Base-by-base conservation (phyloP, 2,888 invertebrate genomes). In the Emmelina monodactyla region DNA sequence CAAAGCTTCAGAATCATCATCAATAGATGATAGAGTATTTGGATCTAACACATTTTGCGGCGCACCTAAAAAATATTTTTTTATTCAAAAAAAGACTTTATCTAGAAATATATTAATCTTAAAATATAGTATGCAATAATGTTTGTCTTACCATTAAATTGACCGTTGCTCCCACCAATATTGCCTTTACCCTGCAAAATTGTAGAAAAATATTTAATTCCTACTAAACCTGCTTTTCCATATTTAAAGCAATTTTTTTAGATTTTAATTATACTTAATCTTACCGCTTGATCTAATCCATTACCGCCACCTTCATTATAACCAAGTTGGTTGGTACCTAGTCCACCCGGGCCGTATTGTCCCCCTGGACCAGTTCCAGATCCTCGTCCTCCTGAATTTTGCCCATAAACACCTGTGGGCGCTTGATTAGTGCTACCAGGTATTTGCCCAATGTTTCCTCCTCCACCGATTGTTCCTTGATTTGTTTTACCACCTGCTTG, bases 1-100 rank as follows among this genome's bases (percentile, higher is more conserved):
- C 62, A 85, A 84, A 2, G 89, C 90, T 68, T 89, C 88, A 1
- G 91, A 90, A 58, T 89, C 87, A 14, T 87, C 85, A 39, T 85
- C 87, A 47, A 88, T 87, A 5, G 49, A 37, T n/a, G 45, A 32
- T 14, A 42, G 38, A 28, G 49, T 48, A 41, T 71, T 68, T 3
- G 73, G 68, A 42, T 76, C 71, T 16, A 75, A 41, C 10, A 67
- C 65, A 38, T 76, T 76, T 59, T 65, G 68, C 31, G 76, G 73
- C 28, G 55, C 50, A 35, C 58, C 76, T 75, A 42, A 40, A 59
- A 63, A 22, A 38, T 37, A 39, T 42, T 14, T 22, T 22, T 19
- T 6, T 5, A 19, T 5, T 19, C 9, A 19, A 6, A 6, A 19
- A 19, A 19, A 19, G 9, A 19, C 19, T 19, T n/a, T n/a, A n/a